phyloP scores from a whole-genome alignment of 2,888 invertebrate species.

The Operophtera brumata region DNA sequence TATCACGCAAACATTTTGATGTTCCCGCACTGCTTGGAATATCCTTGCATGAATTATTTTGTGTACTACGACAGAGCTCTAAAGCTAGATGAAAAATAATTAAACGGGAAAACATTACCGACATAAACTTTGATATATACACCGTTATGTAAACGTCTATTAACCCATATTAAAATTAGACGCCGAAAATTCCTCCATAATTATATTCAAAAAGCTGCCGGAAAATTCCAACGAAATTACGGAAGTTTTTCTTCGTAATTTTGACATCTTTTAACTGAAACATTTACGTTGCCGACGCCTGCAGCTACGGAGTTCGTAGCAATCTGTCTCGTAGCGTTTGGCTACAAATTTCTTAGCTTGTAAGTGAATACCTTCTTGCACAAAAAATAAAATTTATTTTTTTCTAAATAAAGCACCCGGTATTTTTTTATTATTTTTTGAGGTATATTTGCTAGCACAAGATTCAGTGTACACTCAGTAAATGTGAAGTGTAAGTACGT shows the following conservation, averaged over 20 bases:
- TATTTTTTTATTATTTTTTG: background rate
- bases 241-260: constrained; percentile 31
- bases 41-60: too few relatives aligned
- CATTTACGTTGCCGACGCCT: constrained; percentile 26
- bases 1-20: background rate
- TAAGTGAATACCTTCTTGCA: background rate
- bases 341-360: constrained; percentile 15
- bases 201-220: constrained; percentile 22
- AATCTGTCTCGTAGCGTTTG: constrained; percentile 12
- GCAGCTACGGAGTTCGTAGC: constrained; percentile 23
- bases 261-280: constrained; percentile 31
- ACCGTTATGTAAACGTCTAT: constrained; percentile 15
- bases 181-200: constrained; percentile 14
- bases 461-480: too few relatives aligned
- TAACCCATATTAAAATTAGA: constrained; percentile 22
- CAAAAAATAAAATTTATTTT: background rate
- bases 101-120: background rate
- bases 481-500: too few relatives aligned
- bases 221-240: constrained; percentile 29
- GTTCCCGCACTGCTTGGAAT: background rate
- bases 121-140: background rate
- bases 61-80: too few relatives aligned
- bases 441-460: background rate
- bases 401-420: background rate
- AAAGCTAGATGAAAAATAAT: too few relatives aligned